Evolutionary conservation across 2,888 invertebrate species (phyloP).

Genomic region (Bugulina stolonifera): DNA sequence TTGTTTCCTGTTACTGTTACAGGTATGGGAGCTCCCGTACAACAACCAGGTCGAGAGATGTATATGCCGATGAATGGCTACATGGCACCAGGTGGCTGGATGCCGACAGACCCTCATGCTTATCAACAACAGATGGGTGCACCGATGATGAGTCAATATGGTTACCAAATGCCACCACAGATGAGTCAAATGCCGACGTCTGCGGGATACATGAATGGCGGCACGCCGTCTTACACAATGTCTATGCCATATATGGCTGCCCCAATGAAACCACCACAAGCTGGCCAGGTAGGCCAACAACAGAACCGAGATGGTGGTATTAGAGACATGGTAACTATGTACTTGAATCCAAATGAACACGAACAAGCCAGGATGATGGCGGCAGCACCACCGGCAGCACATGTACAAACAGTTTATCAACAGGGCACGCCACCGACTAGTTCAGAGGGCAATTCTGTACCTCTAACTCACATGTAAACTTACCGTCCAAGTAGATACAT

Average conservation of each 20-base stretch:
- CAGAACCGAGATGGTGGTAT: constrained; percentile 58
- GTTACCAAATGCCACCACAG: constrained; percentile 54
- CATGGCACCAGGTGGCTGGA: constrained; percentile 91
- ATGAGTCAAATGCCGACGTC: constrained; percentile 47
- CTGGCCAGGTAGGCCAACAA: constrained; percentile 53
- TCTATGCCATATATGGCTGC: constrained; percentile 38
- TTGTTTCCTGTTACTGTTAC: too few relatives aligned
- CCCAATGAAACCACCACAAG: constrained; percentile 37
- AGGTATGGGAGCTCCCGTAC: constrained; percentile 40
- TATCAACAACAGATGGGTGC: constrained; percentile 61
- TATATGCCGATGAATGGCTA: constrained; percentile 68
- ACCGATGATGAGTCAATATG: constrained; percentile 56
- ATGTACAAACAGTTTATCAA: constrained; percentile 18
- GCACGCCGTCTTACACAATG: constrained; percentile 57
- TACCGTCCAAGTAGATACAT: constrained; percentile 15
- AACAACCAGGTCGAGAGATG: constrained; percentile 52
- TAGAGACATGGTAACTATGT: constrained; percentile 71
- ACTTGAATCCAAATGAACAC: constrained; percentile 60
- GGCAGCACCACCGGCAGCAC: constrained; percentile 9
- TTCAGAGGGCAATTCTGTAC: constrained; percentile 23
- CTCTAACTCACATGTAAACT: constrained; percentile 23
- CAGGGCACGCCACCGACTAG: constrained; percentile 1
- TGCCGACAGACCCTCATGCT: constrained; percentile 64
- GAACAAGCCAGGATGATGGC: background rate
- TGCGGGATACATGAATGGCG: constrained; percentile 67